A percentile compares a stretch with the other conserved stretches of the same genome.
Evolutionary conservation across 2,797 vertebrate genomes (phyloP).

Genomic region (Crax fasciolata): DNA sequence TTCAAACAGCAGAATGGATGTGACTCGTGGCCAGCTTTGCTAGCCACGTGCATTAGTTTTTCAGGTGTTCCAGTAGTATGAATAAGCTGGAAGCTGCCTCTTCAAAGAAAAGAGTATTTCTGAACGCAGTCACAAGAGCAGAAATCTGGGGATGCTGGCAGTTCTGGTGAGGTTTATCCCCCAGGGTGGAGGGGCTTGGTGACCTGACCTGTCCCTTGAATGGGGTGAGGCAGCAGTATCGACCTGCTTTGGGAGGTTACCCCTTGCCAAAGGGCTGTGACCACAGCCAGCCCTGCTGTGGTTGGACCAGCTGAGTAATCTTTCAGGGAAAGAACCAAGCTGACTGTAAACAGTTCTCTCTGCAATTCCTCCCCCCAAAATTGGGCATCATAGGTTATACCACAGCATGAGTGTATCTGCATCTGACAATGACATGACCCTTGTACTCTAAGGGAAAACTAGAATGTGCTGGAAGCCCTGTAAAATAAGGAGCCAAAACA

Average conservation of each 20-base stretch:
- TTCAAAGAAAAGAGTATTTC: background rate
- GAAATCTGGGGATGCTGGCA: background rate
- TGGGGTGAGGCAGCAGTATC: background rate
- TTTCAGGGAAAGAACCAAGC: background rate
- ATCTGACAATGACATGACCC: background rate
- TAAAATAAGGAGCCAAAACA: background rate
- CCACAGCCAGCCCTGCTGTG: background rate
- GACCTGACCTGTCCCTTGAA: conserved; percentile 5
- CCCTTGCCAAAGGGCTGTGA: background rate
- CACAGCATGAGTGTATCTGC: background rate
- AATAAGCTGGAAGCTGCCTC: background rate
- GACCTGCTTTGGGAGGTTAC: background rate
- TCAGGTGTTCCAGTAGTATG: background rate
- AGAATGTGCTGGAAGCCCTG: background rate
- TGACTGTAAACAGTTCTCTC: background rate
- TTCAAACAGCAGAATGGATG: background rate
- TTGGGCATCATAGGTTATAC: background rate
- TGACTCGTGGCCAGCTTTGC: background rate
- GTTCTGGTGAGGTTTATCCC: background rate
- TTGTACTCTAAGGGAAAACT: background rate
- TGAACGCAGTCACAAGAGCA: background rate
- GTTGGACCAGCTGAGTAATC: background rate
- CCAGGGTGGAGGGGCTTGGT: background rate
- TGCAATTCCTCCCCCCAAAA: background rate
- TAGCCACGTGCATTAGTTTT: background rate